Evolutionary conservation across 2,797 vertebrate species (phyloP).

Genomic region (Phoebastria nigripes): DNA sequence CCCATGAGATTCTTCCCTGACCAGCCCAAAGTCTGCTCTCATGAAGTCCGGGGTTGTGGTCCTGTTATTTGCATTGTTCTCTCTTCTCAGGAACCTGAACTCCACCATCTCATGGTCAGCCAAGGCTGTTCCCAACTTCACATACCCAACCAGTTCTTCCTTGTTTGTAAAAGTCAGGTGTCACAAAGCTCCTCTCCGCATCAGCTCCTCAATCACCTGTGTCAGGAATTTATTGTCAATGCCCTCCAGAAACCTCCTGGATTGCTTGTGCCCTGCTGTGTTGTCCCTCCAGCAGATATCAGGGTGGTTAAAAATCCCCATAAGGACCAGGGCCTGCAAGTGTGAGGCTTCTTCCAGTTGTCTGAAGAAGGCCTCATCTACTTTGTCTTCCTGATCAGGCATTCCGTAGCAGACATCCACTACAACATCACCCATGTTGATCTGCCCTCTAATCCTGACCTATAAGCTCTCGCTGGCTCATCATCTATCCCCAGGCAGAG

Average conservation of each 20-base stretch:
- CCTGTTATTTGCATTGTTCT: not conserved
- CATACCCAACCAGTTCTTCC: not conserved
- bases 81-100: not conserved
- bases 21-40: not conserved
- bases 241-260: not conserved
- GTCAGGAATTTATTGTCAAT: not conserved
- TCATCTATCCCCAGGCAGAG: not conserved
- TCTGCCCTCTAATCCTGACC: not conserved
- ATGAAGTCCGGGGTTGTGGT: not conserved
- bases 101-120: not conserved
- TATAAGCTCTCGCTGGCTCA: not conserved
- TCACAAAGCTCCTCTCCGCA: not conserved
- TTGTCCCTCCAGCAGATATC: not conserved
- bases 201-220: not conserved
- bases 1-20: not conserved
- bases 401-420: not conserved
- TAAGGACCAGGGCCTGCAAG: not conserved
- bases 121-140: not conserved
- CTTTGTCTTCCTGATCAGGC: not conserved
- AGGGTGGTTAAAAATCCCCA: not conserved
- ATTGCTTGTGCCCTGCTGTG: not conserved
- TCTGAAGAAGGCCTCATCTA: not conserved
- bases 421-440: not conserved
- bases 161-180: not conserved
- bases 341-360: not conserved